Conservation (phyloP, 2,888 invertebrate species). For the Girardia tigrina region DNA sequence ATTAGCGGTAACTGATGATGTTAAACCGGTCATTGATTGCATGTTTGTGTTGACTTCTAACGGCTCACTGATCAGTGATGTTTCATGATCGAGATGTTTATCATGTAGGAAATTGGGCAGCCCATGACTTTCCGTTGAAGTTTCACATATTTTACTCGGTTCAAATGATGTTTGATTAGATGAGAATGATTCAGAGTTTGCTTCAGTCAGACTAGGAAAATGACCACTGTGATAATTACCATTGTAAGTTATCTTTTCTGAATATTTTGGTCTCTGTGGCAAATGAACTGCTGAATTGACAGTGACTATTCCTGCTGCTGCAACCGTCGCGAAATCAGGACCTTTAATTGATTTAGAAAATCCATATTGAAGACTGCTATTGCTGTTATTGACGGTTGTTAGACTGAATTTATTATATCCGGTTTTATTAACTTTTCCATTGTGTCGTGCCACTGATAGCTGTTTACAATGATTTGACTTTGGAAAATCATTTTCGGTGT, state of each 20-base stretch:
- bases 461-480: background rate
- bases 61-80: background rate
- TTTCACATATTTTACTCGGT: background rate
- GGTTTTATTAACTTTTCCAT: conserved; percentile 7
- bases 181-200: background rate
- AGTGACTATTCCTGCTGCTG: conserved; percentile 55
- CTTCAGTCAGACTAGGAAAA: background rate
- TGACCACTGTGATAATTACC: background rate
- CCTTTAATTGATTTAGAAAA: conserved; percentile 43
- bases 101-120: background rate
- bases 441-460: background rate
- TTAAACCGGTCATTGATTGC: background rate
- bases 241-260: background rate
- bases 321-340: conserved; percentile 59
- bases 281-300: conserved; percentile 36
- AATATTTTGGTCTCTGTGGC: background rate
- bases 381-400: background rate
- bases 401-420: conserved; percentile 2
- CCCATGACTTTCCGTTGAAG: background rate
- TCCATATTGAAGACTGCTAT: conserved; percentile 6
- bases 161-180: background rate
- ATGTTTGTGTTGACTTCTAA: background rate
- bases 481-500: conserved; percentile 16
- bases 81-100: background rate
- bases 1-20: background rate